These are phyloP conservation scores for Xestia ashworthii DNA, from an alignment of 2,888 invertebrate genomes.

Conservation along the genomic window DNA sequence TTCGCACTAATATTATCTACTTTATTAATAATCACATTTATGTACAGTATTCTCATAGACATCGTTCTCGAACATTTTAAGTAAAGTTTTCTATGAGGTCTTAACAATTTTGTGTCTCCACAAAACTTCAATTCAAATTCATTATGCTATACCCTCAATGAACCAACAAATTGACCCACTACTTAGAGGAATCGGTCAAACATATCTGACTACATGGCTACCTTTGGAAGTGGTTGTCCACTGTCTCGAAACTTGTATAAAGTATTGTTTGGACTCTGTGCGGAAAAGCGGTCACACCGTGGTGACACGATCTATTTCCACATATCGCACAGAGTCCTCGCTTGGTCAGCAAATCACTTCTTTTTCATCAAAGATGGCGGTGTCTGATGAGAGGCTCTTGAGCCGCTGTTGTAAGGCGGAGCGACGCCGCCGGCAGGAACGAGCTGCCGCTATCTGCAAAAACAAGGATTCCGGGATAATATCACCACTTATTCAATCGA, in stretches of 20 bases:
- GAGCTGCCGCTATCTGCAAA: conserved; percentile 83
- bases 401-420: conserved; percentile 95
- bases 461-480: neutral
- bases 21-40: conserved; percentile 68
- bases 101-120: conserved; percentile 48
- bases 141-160: conserved; percentile 69
- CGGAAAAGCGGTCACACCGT: conserved; percentile 94
- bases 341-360: conserved; percentile 98
- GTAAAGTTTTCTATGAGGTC: conserved; percentile 50
- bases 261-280: conserved; percentile 80
- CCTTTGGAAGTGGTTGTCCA: conserved; percentile 52
- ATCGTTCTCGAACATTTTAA: conserved; percentile 53
- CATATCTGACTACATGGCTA: conserved; percentile 63
- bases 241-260: conserved; percentile 45
- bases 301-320: conserved; percentile 97
- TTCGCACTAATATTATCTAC: conserved; percentile 70
- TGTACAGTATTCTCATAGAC: conserved; percentile 72
- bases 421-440: conserved; percentile 92
- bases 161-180: conserved; percentile 72
- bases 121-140: conserved; percentile 57
- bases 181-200: conserved; percentile 71
- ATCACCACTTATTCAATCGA: neutral
- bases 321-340: conserved; percentile 98
- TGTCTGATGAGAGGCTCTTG: conserved; percentile 95
- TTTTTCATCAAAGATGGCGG: conserved; percentile 96